Evolutionary conservation across 1,140 invertebrate species (phyloP).

Genomic region (Nomia melanderi): DNA sequence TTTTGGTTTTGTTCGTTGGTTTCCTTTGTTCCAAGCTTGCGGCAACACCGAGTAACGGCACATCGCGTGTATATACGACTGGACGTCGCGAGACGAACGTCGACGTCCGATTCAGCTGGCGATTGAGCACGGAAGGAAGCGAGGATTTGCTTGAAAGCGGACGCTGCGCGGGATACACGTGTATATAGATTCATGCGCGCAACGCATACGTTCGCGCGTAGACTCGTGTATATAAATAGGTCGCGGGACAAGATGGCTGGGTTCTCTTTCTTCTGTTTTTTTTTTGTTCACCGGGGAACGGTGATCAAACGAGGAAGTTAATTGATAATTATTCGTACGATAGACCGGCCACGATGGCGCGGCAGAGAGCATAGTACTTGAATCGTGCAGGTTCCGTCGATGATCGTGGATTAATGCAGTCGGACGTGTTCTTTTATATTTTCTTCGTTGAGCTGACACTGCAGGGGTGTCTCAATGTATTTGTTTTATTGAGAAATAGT

Average conservation of each 20-base stretch:
- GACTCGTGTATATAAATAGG: slow-evolving; percentile 50
- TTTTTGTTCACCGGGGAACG: slow-evolving; percentile 35
- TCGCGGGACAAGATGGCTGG: slow-evolving; percentile 52
- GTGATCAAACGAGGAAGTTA: slow-evolving; percentile 18
- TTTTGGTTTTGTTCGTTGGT: too few species aligned
- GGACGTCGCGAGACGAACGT: background rate
- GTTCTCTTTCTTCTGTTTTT: too few species aligned
- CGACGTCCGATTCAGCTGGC: background rate
- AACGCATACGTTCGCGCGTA: slow-evolving; percentile 23
- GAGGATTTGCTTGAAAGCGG: too few species aligned
- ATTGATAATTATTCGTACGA: slow-evolving; percentile 43
- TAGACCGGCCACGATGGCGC: background rate
- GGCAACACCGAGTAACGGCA: background rate
- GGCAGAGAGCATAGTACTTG: slow-evolving; percentile 33
- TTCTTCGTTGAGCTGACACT: too few species aligned
- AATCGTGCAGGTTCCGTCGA: slow-evolving; percentile 20
- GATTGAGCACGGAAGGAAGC: background rate
- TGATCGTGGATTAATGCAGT: slow-evolving; percentile 2
- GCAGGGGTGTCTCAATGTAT: too few species aligned
- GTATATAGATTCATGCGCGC: slow-evolving; percentile 46
- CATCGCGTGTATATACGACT: slow-evolving; percentile 26
- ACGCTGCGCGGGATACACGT: slow-evolving; percentile 22
- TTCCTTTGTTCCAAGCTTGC: background rate
- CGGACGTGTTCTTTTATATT: too few species aligned
- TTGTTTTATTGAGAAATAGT: background rate